A percentile compares a stretch with the other conserved stretches of the same genome.
Evolutionary conservation across 2,113 vertebrate species (phyloP).

Genomic region (Melanerpes aurifrons): DNA sequence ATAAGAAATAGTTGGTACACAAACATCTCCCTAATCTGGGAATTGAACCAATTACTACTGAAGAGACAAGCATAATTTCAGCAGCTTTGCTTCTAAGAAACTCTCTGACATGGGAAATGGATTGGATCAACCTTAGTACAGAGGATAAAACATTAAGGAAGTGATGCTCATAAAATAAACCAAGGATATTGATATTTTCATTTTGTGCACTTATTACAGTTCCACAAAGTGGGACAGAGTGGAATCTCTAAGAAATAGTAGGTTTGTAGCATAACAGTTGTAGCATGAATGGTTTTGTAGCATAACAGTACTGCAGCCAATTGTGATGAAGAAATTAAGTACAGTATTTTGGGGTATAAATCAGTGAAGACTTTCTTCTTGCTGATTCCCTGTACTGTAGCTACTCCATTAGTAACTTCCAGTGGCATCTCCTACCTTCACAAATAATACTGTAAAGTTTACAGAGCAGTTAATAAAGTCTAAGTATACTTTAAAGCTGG

Average conservation of each 20-base stretch:
- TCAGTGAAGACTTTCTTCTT: background rate
- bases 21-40: background rate
- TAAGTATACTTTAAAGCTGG: background rate
- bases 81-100: background rate
- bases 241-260: background rate
- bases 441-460: background rate
- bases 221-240: background rate
- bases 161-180: background rate
- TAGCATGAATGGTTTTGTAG: background rate
- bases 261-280: background rate
- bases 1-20: conserved; percentile 7
- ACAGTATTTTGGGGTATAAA: background rate
- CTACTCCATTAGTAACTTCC: background rate
- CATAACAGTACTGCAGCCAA: background rate
- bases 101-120: background rate
- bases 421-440: background rate
- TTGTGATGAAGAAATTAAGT: background rate
- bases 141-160: background rate
- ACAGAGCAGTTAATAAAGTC: background rate
- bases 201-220: background rate
- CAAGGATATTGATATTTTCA: background rate
- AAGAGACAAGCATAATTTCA: background rate
- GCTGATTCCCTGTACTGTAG: background rate
- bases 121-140: background rate
- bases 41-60: conserved; percentile 30